Percentiles rank a stretch among this genome's conserved stretches.
These are phyloP conservation scores for Formicarius rufipectus DNA, from an alignment of 2,113 vertebrate genomes.

Conservation along the genomic window DNA sequence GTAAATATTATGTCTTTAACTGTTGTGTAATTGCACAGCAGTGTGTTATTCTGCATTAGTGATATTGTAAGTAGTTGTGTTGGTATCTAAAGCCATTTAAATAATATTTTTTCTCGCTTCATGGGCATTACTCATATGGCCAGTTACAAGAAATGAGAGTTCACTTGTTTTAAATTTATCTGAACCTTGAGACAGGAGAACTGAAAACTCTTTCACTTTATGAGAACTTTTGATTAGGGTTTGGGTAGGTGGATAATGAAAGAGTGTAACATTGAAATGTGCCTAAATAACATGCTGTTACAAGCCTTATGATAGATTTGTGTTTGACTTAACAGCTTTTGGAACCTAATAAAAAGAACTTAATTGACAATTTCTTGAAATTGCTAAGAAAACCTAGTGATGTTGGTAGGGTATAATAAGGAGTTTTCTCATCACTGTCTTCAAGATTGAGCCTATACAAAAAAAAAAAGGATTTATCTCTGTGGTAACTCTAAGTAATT, in stretches of 20 bases:
- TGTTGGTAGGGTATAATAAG: constrained; percentile 90
- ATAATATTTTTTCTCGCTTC: constrained; percentile 18
- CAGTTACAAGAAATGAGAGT: constrained; percentile 40
- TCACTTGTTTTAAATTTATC: constrained; percentile 51
- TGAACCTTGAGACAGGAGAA: constrained; percentile 49
- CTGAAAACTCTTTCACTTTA: constrained; percentile 68
- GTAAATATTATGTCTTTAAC: not conserved
- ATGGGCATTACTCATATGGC: not conserved
- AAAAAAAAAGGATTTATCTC: constrained; percentile 89
- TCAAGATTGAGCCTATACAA: constrained; percentile 88
- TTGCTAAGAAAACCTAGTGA: constrained; percentile 88
- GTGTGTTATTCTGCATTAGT: not conserved
- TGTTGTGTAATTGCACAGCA: not conserved
- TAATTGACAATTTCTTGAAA: constrained; percentile 97
- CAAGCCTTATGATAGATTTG: constrained; percentile 84
- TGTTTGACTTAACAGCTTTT: constrained; percentile 86
- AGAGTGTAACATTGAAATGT: constrained; percentile 77
- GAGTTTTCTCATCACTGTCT: constrained; percentile 90
- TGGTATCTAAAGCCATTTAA: not conserved
- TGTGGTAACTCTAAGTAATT: constrained; percentile 96
- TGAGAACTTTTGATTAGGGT: constrained; percentile 71
- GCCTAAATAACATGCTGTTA: constrained; percentile 82
- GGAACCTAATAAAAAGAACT: constrained; percentile 91
- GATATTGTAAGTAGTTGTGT: not conserved
- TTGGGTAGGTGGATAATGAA: constrained; percentile 79